Evolutionary conservation across 2,888 invertebrate species (phyloP).

Genomic region (Tetropium fuscum): DNA sequence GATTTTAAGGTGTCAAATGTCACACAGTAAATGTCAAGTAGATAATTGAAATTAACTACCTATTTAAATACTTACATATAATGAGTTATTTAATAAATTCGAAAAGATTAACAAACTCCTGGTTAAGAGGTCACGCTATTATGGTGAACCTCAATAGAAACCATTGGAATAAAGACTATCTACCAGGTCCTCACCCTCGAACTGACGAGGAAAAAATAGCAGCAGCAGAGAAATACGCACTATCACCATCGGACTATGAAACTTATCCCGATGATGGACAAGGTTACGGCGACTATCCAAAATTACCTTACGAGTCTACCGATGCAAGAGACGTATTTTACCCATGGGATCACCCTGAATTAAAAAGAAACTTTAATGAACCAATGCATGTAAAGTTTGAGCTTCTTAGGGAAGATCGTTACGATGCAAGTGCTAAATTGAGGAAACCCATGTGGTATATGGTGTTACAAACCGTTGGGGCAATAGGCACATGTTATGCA

Average conservation of each 20-base stretch:
- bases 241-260: slow-evolving; percentile 86
- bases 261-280: slow-evolving; percentile 81
- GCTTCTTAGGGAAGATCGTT: slow-evolving; percentile 79
- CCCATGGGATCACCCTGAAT: slow-evolving; percentile 85
- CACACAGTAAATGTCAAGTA: too few species aligned
- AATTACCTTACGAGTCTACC: slow-evolving; percentile 76
- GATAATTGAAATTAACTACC: too few species aligned
- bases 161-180: slow-evolving; percentile 83
- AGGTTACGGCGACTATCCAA: slow-evolving; percentile 90
- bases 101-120: not conserved
- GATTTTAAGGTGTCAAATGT: too few species aligned
- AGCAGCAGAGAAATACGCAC: slow-evolving; percentile 91
- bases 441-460: slow-evolving; percentile 68
- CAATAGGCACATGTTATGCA: slow-evolving; percentile 66
- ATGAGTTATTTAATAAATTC: not conserved
- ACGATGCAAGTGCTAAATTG: slow-evolving; percentile 70
- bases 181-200: slow-evolving; percentile 82
- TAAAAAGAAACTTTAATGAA: slow-evolving; percentile 88
- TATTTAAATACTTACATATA: not conserved
- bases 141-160: not conserved
- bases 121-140: not conserved
- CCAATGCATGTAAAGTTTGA: slow-evolving; percentile 80
- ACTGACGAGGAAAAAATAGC: slow-evolving; percentile 80
- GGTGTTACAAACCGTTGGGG: slow-evolving; percentile 70
- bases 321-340: slow-evolving; percentile 84